Evolutionary conservation across 37 sponge, comb jelly and placozoan genomes (phyloP), one percentile per base, ranked within the genome.

Genomic region (Dysidea cf. avara): DNA sequence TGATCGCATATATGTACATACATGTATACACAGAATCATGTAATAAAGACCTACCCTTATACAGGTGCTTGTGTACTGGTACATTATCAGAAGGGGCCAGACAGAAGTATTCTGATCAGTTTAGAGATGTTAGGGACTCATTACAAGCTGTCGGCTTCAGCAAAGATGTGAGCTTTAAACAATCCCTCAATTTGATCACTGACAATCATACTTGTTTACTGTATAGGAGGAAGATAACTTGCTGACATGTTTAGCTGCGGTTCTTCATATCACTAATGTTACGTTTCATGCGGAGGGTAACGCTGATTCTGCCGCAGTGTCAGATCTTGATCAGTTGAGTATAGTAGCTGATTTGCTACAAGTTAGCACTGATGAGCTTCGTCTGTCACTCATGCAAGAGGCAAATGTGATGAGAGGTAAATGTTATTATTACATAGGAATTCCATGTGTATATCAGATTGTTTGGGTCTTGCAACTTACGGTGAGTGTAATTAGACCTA

Each of bases 251-350:
- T 25, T 86, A 56, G 77, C 87, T n/a, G 81, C 81, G 3, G 71
- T 86, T 2, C 53, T 86, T 48, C 81, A 80, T 39, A 40, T 86
- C 26, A 64, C 58, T 50, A 72, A 86, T 47, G 29, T 86, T 22
- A 51, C 29, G 37, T 86, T 86, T 55, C 2, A 17, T 9, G 36
- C 82, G 7, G 74, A 37, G 53, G 82, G 52, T 2, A 84, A 80
- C 21, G 67, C 69, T 74, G 53, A 77, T 22, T 61, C 72, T 3
- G 48, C 61, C 29, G 59, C 9, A 1, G 56, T 75, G 21, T n/a
- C 53, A 49, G 75, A 57, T 31, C 35, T 53, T 0, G 35, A 21
- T 40, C 69, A 46, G 25, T 30, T 72, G 39, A 48, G 25, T 47
- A 62, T 28, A 9, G 76, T 60, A 26, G 71, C 66, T 39, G 38